Evolutionary conservation across 2,888 invertebrate genomes (phyloP), one percentile per base, ranked within the genome.

Genomic region (Craniophora ligustri): DNA sequence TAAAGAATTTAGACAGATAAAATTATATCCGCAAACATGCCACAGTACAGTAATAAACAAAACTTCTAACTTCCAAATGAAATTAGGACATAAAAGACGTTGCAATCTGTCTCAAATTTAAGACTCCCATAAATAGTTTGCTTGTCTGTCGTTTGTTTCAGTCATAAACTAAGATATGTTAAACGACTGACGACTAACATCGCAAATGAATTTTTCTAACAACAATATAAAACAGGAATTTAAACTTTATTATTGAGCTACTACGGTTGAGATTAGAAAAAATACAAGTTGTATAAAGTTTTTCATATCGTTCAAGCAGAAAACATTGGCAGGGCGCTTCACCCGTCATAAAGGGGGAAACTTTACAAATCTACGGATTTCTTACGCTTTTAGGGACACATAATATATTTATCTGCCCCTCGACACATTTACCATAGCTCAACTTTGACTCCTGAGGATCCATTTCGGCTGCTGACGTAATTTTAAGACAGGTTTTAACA

Each of bases 321-420:
- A 90, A 89, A 91, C 91, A 90, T 91, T 83, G 88, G 85, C 82
- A 78, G 81, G 81, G 87, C 78, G 84, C 86, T 89, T 90, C 81
- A 81, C 85, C 84, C 86, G 83, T 91, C 91, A 90, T 92, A 92
- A 91, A 91, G 83, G 91, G 91, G 75, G 91, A 83, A 91, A 92
- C 84, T 92, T 93, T 91, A 91, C 89, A 92, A 92, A 92, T 92
- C 88, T 92, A 85, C 81, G 89, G 85, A 92, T 92, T 91, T 92
- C 91, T 88, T 89, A 87, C 88, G 90, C 90, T 92, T 89, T 89
- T 87, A 87, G 87, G 84, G 86, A 85, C 87, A 89, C 86, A 86
- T 89, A 90, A 92, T 91, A 87, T 89, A 91, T 92, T 92, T 92
- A 92, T 92, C 91, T 87, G 82, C 87, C 92, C 91, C 90, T 86